These are phyloP conservation scores for Pasiphila rectangulata DNA, from an alignment of 2,888 invertebrate species.

Conservation along the genomic window DNA sequence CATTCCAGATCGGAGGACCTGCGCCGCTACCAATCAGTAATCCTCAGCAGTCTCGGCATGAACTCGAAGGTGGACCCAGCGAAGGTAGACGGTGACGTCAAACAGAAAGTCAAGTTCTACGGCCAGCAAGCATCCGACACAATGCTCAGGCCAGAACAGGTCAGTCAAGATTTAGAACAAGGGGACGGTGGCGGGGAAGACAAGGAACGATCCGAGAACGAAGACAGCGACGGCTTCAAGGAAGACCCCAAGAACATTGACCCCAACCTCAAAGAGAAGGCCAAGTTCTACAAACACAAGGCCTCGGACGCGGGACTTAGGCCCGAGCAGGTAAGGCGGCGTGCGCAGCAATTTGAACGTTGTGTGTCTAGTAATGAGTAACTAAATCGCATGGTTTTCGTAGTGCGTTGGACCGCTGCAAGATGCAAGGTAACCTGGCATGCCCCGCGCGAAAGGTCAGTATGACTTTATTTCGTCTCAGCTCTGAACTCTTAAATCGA, in stretches of 20 bases:
- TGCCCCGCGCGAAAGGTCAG: slow-evolving; percentile 5
- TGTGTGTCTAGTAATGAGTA: not conserved
- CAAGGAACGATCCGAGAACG: slow-evolving; percentile 3
- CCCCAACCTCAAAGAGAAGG: slow-evolving; percentile 77
- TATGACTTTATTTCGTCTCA: not conserved
- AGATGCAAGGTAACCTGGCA: slow-evolving; percentile 9
- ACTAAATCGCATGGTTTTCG: slow-evolving; percentile 20
- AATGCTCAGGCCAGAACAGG: slow-evolving; percentile 89
- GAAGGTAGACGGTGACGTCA: slow-evolving; percentile 88
- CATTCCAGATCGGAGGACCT: slow-evolving; percentile 83
- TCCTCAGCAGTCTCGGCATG: slow-evolving; percentile 88
- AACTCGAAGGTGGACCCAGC: slow-evolving; percentile 86
- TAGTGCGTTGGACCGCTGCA: slow-evolving; percentile 13
- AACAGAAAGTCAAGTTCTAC: slow-evolving; percentile 89
- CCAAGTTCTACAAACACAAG: slow-evolving; percentile 90
- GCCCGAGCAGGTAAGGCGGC: slow-evolving; percentile 23
- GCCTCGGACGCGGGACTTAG: slow-evolving; percentile 84
- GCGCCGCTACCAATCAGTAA: slow-evolving; percentile 90
- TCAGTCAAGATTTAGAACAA: slow-evolving; percentile 35
- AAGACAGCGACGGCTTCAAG: slow-evolving; percentile 5
- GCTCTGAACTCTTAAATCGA: too few relatives aligned
- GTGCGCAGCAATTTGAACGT: not conserved
- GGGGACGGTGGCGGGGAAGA: slow-evolving; percentile 11
- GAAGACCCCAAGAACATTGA: slow-evolving; percentile 4
- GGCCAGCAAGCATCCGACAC: slow-evolving; percentile 90